These are phyloP conservation scores for Atrina japonica DNA, from an alignment of 2,888 invertebrate species.

Conservation along the genomic window DNA sequence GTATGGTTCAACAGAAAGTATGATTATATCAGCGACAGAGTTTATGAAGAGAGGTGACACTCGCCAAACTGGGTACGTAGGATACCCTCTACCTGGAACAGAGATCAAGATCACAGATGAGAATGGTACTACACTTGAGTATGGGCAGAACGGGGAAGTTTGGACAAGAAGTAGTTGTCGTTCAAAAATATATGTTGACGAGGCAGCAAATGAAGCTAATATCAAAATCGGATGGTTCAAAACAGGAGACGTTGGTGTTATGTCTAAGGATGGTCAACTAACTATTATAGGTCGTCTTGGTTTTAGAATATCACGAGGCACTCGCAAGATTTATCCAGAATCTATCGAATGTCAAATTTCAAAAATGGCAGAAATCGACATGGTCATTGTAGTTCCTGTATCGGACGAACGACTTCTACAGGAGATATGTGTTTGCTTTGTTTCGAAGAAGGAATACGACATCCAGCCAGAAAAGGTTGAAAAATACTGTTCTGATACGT, in stretches of 20 bases:
- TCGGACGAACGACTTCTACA: slow-evolving; percentile 31
- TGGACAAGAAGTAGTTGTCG: slow-evolving; percentile 16
- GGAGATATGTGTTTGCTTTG: slow-evolving; percentile 34
- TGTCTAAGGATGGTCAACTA: not conserved
- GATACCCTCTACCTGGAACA: slow-evolving; percentile 18
- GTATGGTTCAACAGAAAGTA: slow-evolving; percentile 26
- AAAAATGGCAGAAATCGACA: slow-evolving; percentile 2
- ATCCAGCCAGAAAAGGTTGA: slow-evolving; percentile 21
- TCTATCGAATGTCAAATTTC: slow-evolving; percentile 17
- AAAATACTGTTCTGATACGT: slow-evolving; percentile 12
- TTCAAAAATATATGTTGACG: too few species aligned
- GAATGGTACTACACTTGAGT: not conserved
- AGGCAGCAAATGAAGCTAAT: slow-evolving; percentile 10
- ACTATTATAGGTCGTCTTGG: slow-evolving; percentile 22
- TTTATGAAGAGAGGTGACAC: not conserved
- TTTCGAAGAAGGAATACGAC: not conserved
- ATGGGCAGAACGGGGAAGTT: slow-evolving; percentile 6
- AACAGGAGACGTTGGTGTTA: slow-evolving; percentile 26
- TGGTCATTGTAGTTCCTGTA: slow-evolving; percentile 22
- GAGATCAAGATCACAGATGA: slow-evolving; percentile 24
- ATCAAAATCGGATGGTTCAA: slow-evolving; percentile 18
- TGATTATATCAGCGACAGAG: not conserved
- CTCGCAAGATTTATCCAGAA: slow-evolving; percentile 25
- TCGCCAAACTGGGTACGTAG: slow-evolving; percentile 21
- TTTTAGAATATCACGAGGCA: slow-evolving; percentile 29